Evolutionary conservation across 2,113 vertebrate genomes (phyloP).

Genomic region (Eretmochelys imbricata): DNA sequence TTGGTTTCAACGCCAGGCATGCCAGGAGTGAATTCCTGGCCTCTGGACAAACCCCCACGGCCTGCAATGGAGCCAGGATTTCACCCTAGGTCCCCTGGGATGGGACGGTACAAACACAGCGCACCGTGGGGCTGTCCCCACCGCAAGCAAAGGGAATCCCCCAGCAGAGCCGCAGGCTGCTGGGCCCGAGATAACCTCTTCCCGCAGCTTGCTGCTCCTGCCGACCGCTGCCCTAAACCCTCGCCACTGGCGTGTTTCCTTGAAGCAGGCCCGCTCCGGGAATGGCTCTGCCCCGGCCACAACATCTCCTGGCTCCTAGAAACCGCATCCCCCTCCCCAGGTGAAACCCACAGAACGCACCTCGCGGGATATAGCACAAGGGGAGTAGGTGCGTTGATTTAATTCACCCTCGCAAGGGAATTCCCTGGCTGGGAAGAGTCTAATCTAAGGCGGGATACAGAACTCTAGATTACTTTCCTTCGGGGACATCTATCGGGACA

Average conservation of each 20-base stretch:
- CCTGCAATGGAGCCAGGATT: not conserved
- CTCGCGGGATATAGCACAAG: not conserved
- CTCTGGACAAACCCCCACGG: too few species aligned
- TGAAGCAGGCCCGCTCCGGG: not conserved
- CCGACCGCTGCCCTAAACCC: too few species aligned
- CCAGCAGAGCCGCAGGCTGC: too few species aligned
- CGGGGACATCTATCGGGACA: not conserved
- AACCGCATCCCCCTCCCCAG: not conserved
- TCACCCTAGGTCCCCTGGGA: not conserved
- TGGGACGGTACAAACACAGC: not conserved
- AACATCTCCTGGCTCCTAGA: not conserved
- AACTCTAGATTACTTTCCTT: not conserved
- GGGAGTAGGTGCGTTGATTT: too few species aligned
- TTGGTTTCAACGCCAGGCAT: not conserved
- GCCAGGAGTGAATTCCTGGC: too few species aligned
- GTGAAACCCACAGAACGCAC: too few species aligned
- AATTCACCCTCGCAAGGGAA: not conserved
- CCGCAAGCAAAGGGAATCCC: too few species aligned
- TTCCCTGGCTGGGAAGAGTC: too few species aligned
- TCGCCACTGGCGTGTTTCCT: too few species aligned
- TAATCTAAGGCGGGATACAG: too few species aligned
- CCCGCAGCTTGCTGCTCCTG: too few species aligned
- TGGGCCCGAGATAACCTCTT: not conserved
- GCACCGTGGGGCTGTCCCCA: too few species aligned
- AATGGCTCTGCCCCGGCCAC: not conserved